These are phyloP conservation scores for Malacoctenus gilli DNA, from an alignment of 2,797 vertebrate genomes.

Conservation along the genomic window DNA sequence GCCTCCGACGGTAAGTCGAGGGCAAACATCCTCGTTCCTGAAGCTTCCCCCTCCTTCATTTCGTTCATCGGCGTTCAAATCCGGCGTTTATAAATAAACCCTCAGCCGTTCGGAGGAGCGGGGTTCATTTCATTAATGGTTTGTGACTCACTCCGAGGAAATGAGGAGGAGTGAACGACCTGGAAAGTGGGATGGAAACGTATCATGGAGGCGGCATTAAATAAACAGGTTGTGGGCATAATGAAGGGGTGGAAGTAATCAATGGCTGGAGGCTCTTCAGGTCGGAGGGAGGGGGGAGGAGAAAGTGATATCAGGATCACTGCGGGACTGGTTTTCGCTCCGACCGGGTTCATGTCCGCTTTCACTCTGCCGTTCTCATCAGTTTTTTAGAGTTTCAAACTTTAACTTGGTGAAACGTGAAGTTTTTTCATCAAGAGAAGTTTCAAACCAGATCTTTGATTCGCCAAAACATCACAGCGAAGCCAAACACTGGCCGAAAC, in stretches of 20 bases:
- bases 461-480: too few species aligned
- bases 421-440: too few species aligned
- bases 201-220: slow-evolving; percentile 16
- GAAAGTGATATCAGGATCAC: neutral
- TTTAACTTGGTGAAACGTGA: too few species aligned
- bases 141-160: neutral
- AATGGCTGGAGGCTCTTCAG: slow-evolving; percentile 11
- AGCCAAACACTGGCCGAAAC: too few species aligned
- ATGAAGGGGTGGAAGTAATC: slow-evolving; percentile 12
- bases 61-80: neutral
- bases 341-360: too few species aligned
- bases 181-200: slow-evolving; percentile 7
- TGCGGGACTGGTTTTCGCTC: too few species aligned
- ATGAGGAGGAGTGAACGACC: neutral
- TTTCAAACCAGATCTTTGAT: too few species aligned
- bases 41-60: neutral
- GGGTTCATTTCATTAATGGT: neutral
- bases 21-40: neutral
- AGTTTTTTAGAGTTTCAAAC: too few species aligned
- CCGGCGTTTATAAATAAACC: neutral
- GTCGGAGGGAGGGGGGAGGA: neutral
- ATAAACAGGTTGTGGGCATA: slow-evolving; percentile 13
- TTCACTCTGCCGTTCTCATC: too few species aligned
- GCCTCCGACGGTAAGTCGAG: slow-evolving; percentile 1
- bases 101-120: neutral